A percentile compares a stretch with the other conserved stretches of the same genome.
These are phyloP conservation scores for Corythornis leucogaster DNA, from an alignment of 2,797 vertebrate genomes.

Conservation along the genomic window DNA sequence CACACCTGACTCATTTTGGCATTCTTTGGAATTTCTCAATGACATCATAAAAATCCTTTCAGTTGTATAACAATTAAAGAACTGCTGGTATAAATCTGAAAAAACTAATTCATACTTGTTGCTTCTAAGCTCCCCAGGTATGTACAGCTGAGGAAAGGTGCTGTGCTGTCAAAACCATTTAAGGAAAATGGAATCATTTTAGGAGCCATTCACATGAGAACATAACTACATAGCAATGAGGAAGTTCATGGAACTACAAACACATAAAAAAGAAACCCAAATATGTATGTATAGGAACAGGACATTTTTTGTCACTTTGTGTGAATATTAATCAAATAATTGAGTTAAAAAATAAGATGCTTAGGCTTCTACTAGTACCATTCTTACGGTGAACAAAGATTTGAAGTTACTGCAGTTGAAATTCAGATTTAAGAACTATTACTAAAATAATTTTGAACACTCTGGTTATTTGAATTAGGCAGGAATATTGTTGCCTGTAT, in stretches of 20 bases:
- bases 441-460: not conserved
- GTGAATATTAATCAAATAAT: not conserved
- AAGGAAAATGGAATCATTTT: not conserved
- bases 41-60: not conserved
- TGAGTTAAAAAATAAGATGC: not conserved
- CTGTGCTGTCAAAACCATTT: not conserved
- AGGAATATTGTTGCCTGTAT: not conserved
- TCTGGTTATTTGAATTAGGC: not conserved
- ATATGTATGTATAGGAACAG: not conserved
- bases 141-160: not conserved
- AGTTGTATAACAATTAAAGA: not conserved
- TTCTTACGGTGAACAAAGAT: not conserved
- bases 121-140: not conserved
- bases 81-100: not conserved
- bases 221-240: not conserved
- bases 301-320: not conserved
- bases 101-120: not conserved
- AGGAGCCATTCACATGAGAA: not conserved
- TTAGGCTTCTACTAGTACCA: not conserved
- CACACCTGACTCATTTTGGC: not conserved
- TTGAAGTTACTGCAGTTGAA: not conserved
- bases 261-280: not conserved
- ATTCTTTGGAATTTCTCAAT: not conserved
- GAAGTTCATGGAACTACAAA: not conserved
- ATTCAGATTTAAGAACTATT: not conserved